Conservation (phyloP, 2,797 vertebrate genomes). For the Parauchenoglanis punctatus region DNA sequence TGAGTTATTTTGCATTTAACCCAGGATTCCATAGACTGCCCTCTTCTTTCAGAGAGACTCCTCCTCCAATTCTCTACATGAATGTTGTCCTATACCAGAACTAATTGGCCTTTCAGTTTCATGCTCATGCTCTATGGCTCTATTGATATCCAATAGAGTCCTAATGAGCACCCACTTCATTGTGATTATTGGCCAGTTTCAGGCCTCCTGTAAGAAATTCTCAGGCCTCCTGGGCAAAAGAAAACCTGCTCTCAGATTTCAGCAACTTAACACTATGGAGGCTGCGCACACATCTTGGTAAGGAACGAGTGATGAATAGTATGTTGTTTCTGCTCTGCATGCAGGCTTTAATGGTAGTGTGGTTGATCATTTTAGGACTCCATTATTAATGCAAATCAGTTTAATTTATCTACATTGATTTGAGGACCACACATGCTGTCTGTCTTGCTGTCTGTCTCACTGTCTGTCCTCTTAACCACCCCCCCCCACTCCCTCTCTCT, state of each 20-base stretch:
- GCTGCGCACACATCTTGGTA: slow-evolving; percentile 18
- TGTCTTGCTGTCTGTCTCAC: background rate
- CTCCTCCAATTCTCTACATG: slow-evolving; percentile 44
- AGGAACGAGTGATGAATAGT: slow-evolving; percentile 33
- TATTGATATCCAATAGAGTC: slow-evolving; percentile 38
- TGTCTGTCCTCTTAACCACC: background rate
- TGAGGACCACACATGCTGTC: background rate
- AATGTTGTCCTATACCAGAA: slow-evolving; percentile 52
- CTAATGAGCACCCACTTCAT: slow-evolving; percentile 29
- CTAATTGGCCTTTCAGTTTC: slow-evolving; percentile 54
- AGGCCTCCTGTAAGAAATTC: slow-evolving; percentile 39
- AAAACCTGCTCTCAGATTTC: slow-evolving; percentile 52
- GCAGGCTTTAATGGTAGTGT: background rate
- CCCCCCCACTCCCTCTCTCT: background rate
- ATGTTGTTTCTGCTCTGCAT: slow-evolving; percentile 20
- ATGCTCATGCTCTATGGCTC: slow-evolving; percentile 39
- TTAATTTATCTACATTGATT: background rate
- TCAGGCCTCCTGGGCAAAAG: slow-evolving; percentile 38
- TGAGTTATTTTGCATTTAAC: slow-evolving; percentile 9
- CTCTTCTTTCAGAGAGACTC: slow-evolving; percentile 24
- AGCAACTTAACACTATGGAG: slow-evolving; percentile 31
- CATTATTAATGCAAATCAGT: background rate
- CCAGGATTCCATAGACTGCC: slow-evolving; percentile 5
- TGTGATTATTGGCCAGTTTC: slow-evolving; percentile 43
- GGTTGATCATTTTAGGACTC: background rate